phyloP scores from a whole-genome alignment of 1,140 invertebrate species.

The Cotesia vestalis region DNA sequence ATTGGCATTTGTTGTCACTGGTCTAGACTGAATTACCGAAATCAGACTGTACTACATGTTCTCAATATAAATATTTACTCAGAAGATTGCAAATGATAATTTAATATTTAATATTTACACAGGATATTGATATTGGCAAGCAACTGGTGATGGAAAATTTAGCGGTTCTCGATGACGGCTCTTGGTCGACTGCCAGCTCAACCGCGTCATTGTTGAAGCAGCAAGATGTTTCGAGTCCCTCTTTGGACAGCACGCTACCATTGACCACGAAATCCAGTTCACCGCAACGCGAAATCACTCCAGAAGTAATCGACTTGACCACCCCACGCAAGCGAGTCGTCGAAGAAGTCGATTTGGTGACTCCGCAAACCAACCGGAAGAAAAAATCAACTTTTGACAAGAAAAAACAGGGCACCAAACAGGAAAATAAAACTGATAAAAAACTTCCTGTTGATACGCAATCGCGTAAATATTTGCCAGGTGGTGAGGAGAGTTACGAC shows the following conservation, averaged over 20 bases:
- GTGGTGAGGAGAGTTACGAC: slow-evolving; percentile 31
- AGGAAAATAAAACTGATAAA: slow-evolving; percentile 29
- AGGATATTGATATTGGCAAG: slow-evolving; percentile 50
- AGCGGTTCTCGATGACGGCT: slow-evolving; percentile 40
- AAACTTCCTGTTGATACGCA: slow-evolving; percentile 5
- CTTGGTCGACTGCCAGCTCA: slow-evolving; percentile 43
- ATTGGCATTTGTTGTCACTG: no score
- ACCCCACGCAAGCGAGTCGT: slow-evolving; percentile 21
- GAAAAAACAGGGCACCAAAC: slow-evolving; percentile 2
- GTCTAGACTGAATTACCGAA: no score
- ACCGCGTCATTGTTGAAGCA: slow-evolving; percentile 39
- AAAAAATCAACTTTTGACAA: slow-evolving; percentile 26
- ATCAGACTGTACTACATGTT: no score
- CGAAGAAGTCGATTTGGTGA: slow-evolving; percentile 45
- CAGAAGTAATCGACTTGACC: neutral
- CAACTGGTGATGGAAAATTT: slow-evolving; percentile 46
- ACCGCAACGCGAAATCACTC: neutral
- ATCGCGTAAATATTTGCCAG: neutral
- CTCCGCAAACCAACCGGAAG: slow-evolving; percentile 31
- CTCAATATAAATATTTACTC: neutral
- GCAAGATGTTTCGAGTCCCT: slow-evolving; percentile 18
- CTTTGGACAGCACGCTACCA: slow-evolving; percentile 9
- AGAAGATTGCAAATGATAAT: slow-evolving; percentile 3
- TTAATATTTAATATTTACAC: slow-evolving; percentile 23
- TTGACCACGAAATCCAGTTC: slow-evolving; percentile 24